Conservation (phyloP, 2,113 vertebrate species). For the Mastomys coucha region DNA sequence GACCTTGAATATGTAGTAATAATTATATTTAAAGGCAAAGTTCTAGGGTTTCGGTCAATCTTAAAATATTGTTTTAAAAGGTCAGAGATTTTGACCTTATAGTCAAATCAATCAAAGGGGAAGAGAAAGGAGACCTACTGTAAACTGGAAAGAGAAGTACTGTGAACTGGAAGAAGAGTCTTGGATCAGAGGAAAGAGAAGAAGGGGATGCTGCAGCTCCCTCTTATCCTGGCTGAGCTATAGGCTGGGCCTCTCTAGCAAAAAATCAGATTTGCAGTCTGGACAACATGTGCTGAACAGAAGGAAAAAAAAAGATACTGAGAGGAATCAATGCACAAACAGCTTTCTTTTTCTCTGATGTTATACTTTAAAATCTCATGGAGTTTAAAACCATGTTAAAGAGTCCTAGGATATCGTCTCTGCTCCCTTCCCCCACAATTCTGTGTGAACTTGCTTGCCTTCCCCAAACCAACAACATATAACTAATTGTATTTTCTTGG, state of each 20-base stretch:
- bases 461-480: slow-evolving; percentile 78
- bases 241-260: background rate
- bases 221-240: background rate
- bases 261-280: slow-evolving; percentile 8
- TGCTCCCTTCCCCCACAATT: slow-evolving; percentile 48
- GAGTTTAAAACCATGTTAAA: slow-evolving; percentile 54
- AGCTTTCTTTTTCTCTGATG: slow-evolving; percentile 1
- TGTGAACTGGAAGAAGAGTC: background rate
- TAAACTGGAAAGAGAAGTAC: background rate
- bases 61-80: slow-evolving; percentile 16
- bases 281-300: background rate
- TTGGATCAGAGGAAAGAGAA: background rate
- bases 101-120: slow-evolving; percentile 2
- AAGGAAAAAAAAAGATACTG: slow-evolving; percentile 14
- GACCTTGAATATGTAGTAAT: slow-evolving; percentile 30
- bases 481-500: slow-evolving; percentile 84
- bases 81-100: background rate
- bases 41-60: slow-evolving; percentile 26
- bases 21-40: slow-evolving; percentile 23
- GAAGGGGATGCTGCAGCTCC: background rate
- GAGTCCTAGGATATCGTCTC: slow-evolving; percentile 64
- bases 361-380: slow-evolving; percentile 29
- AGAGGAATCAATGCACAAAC: slow-evolving; percentile 53
- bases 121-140: background rate
- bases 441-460: slow-evolving; percentile 63